Evolutionary conservation across 2,888 invertebrate genomes (phyloP).

Genomic region (Erebia epiphron): DNA sequence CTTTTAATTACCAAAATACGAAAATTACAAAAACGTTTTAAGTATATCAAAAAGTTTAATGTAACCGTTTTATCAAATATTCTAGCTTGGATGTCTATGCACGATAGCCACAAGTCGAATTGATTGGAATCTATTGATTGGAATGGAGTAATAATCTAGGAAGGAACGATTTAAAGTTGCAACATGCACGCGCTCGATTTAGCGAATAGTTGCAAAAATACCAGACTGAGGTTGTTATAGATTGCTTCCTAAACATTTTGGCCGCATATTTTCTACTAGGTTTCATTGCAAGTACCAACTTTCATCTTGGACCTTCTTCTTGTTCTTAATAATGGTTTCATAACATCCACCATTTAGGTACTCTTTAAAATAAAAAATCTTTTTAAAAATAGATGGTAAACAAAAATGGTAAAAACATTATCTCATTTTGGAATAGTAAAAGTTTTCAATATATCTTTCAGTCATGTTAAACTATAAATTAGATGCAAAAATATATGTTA

Average conservation of each 20-base stretch:
- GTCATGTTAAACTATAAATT: too few relatives aligned
- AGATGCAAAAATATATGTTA: too few relatives aligned
- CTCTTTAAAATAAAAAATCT: too few relatives aligned
- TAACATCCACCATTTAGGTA: too few relatives aligned
- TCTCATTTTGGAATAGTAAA: too few relatives aligned
- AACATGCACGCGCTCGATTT: slow-evolving; percentile 51
- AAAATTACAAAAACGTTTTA: background rate
- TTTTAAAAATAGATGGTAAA: too few relatives aligned
- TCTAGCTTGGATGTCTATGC: background rate
- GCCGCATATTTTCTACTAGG: slow-evolving; percentile 8
- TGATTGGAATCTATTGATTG: slow-evolving; percentile 30
- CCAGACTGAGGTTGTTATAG: slow-evolving; percentile 17
- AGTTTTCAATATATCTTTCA: too few relatives aligned
- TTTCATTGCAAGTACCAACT: background rate
- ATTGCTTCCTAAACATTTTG: slow-evolving; percentile 22
- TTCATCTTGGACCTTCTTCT: background rate
- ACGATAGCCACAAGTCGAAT: slow-evolving; percentile 16
- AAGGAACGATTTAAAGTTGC: slow-evolving; percentile 40
- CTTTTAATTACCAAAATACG: background rate
- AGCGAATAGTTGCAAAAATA: slow-evolving; percentile 52
- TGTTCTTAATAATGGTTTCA: background rate
- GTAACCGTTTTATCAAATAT: background rate
- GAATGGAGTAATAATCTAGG: slow-evolving; percentile 41
- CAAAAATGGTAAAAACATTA: background rate
- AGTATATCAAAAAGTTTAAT: slow-evolving; percentile 1